A percentile compares a stretch with the other conserved stretches of the same genome.
Conservation (phyloP, 2,888 invertebrate species). For the Diabrotica balteata region DNA sequence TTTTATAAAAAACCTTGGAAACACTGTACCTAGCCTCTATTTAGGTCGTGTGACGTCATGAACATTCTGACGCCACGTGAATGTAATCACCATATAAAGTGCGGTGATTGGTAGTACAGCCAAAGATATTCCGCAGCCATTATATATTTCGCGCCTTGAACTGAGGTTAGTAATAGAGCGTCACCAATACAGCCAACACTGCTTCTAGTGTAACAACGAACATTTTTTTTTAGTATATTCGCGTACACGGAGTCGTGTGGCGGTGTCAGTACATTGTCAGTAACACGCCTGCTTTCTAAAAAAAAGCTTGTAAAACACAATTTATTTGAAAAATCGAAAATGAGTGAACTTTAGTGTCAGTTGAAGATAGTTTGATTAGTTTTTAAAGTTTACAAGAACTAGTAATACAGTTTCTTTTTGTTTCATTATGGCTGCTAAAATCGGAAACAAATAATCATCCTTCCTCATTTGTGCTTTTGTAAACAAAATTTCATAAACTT, state of each 20-base stretch:
- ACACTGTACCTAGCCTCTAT: constrained; percentile 57
- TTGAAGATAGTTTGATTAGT: constrained; percentile 39
- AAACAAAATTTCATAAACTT: constrained; percentile 46
- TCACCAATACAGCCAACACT: constrained; percentile 65
- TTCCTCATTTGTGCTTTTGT: constrained; percentile 55
- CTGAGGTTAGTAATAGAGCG: constrained; percentile 64
- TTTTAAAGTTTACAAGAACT: constrained; percentile 41
- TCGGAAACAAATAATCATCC: constrained; percentile 57
- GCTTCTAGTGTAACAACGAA: constrained; percentile 56
- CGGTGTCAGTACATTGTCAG: constrained; percentile 46
- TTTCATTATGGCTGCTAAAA: constrained; percentile 60
- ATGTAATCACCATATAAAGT: constrained; percentile 48
- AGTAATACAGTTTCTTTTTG: constrained; percentile 54
- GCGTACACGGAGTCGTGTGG: constrained; percentile 44
- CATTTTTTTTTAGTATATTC: constrained; percentile 36
- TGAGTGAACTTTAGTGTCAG: constrained; percentile 42
- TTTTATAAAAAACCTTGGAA: constrained; percentile 59
- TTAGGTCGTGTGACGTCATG: constrained; percentile 58
- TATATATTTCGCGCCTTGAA: constrained; percentile 64
- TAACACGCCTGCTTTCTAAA: constrained; percentile 44
- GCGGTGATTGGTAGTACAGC: constrained; percentile 49
- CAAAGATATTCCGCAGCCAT: constrained; percentile 66
- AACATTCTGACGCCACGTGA: constrained; percentile 59
- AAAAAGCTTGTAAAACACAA: constrained; percentile 38
- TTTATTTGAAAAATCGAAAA: constrained; percentile 35